Evolutionary conservation across 2,797 vertebrate species (phyloP).

Genomic region (Hyperoplus lanceolatus): DNA sequence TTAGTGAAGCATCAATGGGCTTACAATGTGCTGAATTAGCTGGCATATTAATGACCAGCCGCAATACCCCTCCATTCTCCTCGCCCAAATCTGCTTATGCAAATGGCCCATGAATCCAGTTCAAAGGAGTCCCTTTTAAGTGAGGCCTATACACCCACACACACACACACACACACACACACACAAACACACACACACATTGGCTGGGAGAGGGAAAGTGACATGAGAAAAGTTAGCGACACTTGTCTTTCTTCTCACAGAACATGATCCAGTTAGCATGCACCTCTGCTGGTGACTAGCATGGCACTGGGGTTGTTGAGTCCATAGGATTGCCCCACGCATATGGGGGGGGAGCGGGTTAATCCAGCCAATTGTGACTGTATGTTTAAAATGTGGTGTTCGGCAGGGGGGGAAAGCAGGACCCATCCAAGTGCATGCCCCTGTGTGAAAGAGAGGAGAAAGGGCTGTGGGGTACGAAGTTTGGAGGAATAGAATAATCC

Average conservation of each 20-base stretch:
- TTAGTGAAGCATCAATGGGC: slow-evolving; percentile 99
- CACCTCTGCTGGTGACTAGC: slow-evolving; percentile 94
- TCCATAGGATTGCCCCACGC: slow-evolving; percentile 90
- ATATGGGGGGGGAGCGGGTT: slow-evolving; percentile 80
- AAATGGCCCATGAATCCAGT: slow-evolving; percentile 99
- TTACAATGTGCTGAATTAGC: slow-evolving; percentile 99
- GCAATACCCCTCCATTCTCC: slow-evolving; percentile 94
- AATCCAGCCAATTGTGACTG: slow-evolving; percentile 95
- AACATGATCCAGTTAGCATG: slow-evolving; percentile 99
- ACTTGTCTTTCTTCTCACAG: slow-evolving; percentile 92
- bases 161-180: slow-evolving; percentile 51
- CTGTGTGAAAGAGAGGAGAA: slow-evolving; percentile 90
- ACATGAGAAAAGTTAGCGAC: slow-evolving; percentile 99
- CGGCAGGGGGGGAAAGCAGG: slow-evolving; percentile 88
- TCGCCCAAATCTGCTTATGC: slow-evolving; percentile 99
- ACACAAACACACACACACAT: slow-evolving; percentile 54
- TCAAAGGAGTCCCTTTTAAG: slow-evolving; percentile 97
- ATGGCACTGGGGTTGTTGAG: slow-evolving; percentile 90
- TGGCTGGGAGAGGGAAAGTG: slow-evolving; percentile 91
- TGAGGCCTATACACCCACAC: slow-evolving; percentile 84
- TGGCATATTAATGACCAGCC: slow-evolving; percentile 99
- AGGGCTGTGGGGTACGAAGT: slow-evolving; percentile 85
- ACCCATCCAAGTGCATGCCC: slow-evolving; percentile 91
- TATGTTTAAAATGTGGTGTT: slow-evolving; percentile 94
- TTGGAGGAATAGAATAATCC: slow-evolving; percentile 88